Conservation (phyloP, 2,113 vertebrate genomes). For the Varanus komodoensis region DNA sequence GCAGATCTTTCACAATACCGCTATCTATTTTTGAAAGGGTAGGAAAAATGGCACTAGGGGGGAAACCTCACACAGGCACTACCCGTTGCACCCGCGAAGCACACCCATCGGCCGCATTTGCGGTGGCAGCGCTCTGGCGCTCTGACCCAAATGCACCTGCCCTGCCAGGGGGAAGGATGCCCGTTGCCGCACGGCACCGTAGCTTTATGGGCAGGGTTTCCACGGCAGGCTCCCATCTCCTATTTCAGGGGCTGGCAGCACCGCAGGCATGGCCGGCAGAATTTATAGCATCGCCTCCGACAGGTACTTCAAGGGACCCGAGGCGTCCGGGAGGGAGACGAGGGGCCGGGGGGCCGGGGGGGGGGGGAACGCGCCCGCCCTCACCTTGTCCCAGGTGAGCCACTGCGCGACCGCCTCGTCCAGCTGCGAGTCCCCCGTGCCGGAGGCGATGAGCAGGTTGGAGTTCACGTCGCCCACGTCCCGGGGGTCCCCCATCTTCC, state of each 20-base stretch:
- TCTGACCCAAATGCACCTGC: background rate
- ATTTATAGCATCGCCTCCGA: too few relatives aligned
- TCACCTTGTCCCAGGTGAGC: constrained; percentile 35
- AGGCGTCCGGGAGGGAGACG: too few relatives aligned
- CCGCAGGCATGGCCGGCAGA: background rate
- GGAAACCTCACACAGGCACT: background rate
- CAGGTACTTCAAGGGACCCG: background rate
- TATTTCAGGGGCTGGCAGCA: background rate
- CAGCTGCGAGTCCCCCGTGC: constrained; percentile 31
- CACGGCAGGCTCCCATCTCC: background rate
- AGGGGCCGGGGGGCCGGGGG: background rate
- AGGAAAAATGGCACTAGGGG: too few relatives aligned
- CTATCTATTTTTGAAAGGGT: background rate
- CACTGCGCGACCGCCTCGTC: constrained; percentile 28
- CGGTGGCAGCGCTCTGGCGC: background rate
- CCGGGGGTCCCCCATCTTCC: constrained; percentile 12
- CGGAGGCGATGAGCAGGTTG: constrained; percentile 19
- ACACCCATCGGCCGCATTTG: too few relatives aligned
- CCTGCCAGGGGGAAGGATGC: background rate
- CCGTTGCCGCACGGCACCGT: background rate
- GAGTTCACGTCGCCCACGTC: constrained; percentile 17
- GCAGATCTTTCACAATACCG: background rate
- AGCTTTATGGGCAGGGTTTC: too few relatives aligned
- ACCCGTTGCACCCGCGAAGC: background rate
- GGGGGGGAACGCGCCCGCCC: background rate